Evolutionary conservation across 1,140 invertebrate genomes (phyloP).

Genomic region (Aplysia californica): DNA sequence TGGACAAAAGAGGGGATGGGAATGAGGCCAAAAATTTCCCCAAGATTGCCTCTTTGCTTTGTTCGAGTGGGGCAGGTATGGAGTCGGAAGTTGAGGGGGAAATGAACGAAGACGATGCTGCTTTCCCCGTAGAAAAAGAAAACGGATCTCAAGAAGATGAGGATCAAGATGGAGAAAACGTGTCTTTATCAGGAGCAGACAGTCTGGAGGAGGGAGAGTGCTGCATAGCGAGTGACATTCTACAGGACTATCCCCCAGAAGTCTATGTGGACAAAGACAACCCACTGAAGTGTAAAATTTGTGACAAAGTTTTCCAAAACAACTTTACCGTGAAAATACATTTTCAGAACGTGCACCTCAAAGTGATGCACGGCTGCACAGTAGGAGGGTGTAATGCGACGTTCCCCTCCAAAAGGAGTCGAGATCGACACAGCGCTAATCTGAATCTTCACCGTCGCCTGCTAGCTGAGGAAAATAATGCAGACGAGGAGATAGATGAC

Average conservation of each 20-base stretch:
- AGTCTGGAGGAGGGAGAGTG: conserved; percentile 17
- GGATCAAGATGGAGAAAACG: background rate
- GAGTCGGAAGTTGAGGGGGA: conserved; percentile 35
- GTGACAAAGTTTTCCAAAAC: conserved; percentile 94
- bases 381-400: conserved; percentile 96
- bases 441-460: conserved; percentile 81
- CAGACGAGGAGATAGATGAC: conserved; percentile 33
- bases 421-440: conserved; percentile 93
- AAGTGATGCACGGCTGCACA: conserved; percentile 95
- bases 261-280: conserved; percentile 88
- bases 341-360: conserved; percentile 95
- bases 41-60: conserved; percentile 50
- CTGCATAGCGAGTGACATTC: background rate
- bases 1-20: conserved; percentile 6
- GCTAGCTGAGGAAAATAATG: conserved; percentile 47
- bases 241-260: conserved; percentile 32
- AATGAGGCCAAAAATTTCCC: conserved; percentile 47
- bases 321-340: conserved; percentile 96
- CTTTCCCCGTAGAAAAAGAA: conserved; percentile 2
- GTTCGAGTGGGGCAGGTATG: background rate
- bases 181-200: conserved; percentile 25
- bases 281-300: conserved; percentile 88
- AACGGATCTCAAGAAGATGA: background rate
- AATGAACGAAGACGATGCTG: conserved; percentile 36
- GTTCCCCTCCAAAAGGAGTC: conserved; percentile 93